Base-by-base conservation (phyloP, 2,113 vertebrate genomes). In the Morone saxatilis region DNA sequence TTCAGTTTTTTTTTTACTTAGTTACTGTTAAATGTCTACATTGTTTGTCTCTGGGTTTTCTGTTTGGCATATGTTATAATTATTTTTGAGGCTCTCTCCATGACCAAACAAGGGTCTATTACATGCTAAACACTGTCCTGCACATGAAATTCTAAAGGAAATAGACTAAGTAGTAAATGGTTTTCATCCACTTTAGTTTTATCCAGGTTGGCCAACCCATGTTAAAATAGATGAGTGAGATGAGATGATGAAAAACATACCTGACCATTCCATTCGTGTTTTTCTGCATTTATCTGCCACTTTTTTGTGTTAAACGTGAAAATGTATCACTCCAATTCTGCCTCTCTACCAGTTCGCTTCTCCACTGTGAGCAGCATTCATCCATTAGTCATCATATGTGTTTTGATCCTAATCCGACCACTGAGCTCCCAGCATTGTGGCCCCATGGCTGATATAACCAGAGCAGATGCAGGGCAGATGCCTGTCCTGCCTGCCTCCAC, bases 321-420 rank as follows among this genome's bases (percentile, higher is more conserved):
- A 70, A 51, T 48, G 19, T 25, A 38, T 76, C 4, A 11, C 4
- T 68, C 0, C 0, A 4, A 53, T 62, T 13, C 57, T 54, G 25
- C 61, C 11, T 59, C 7, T 68, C 36, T 63, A 3, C 13, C 7
- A 17, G 14, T 25, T 6, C 19, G 1, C 7, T 51, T 6, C 20
- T 76, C 16, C n/a, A 11, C 10, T 36, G 12, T 40, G 43, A 76
- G 70, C 71, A 60, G 25, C 43, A 22, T 65, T 79, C 65, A 57
- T 81, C 59, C 20, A 10, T 86, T 74, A 80, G 69, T 88, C 65
- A 80, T 81, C 38, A 6, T 41, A 16, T 79, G 10, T 86, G 66
- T 81, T 84, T 25, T 72, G 45, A 83, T 68, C 59, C 40, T 38
- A 9, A 5, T 61, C 56, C 53, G 79, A 85, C 70, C 54, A 74